These are phyloP conservation scores for Drosophila murphyi DNA, from an alignment of 1,140 invertebrate species.

Conservation along the genomic window DNA sequence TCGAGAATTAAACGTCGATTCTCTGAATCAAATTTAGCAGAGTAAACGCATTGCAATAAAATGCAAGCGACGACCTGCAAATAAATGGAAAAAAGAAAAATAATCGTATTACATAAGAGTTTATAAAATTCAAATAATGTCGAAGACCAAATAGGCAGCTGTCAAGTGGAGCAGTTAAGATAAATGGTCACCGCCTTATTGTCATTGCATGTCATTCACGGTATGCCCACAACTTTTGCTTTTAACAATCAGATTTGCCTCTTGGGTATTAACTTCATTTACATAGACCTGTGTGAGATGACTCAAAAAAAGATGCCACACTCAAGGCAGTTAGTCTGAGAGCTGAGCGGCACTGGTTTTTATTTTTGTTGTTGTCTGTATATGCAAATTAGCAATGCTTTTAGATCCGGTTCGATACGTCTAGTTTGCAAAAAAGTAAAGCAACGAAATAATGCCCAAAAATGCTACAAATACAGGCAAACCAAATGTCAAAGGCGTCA, in stretches of 20 bases:
- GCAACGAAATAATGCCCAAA: constrained; percentile 38
- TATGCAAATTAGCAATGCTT: constrained; percentile 64
- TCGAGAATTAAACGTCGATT: constrained; percentile 86
- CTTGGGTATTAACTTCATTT: constrained; percentile 52
- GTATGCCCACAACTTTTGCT: constrained; percentile 48
- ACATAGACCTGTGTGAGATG: constrained; percentile 57
- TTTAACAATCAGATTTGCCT: constrained; percentile 16
- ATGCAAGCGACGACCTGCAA: constrained; percentile 81
- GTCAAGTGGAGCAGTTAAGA: constrained; percentile 45
- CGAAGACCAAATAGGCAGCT: constrained; percentile 7
- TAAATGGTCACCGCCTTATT: constrained; percentile 37
- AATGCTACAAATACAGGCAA: constrained; percentile 33
- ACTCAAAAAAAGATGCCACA: constrained; percentile 33
- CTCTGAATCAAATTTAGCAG: constrained; percentile 79
- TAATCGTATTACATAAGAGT: constrained; percentile 30
- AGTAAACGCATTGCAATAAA: constrained; percentile 79
- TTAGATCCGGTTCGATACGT: constrained; percentile 77
- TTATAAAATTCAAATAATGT: neutral
- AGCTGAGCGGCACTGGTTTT: constrained; percentile 10
- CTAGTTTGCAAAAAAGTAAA: constrained; percentile 47
- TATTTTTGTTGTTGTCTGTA: constrained; percentile 45
- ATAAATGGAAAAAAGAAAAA: constrained; percentile 22
- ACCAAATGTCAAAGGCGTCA: constrained; percentile 76
- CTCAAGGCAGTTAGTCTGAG: constrained; percentile 39
- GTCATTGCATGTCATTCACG: constrained; percentile 8